Evolutionary conservation across 2,888 invertebrate genomes (phyloP).

Genomic region (Panorpa germanica): DNA sequence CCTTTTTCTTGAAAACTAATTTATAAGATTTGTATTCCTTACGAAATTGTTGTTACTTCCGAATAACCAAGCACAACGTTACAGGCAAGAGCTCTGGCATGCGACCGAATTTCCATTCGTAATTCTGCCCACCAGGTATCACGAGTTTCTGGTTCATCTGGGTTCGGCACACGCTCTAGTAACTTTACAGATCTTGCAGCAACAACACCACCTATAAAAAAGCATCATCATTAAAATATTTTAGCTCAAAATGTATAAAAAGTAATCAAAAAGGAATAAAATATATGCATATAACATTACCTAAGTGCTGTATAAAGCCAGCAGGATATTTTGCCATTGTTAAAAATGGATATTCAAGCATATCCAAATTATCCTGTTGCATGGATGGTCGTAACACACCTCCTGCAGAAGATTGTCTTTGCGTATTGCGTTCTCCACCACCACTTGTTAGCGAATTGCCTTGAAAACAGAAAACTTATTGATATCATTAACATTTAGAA

Average conservation of each 20-base stretch:
- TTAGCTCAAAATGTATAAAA: neutral
- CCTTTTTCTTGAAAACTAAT: neutral
- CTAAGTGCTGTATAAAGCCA: slow-evolving; percentile 76
- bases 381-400: slow-evolving; percentile 41
- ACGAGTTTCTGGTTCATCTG: slow-evolving; percentile 78
- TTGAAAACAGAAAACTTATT: slow-evolving; percentile 20
- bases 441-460: slow-evolving; percentile 58
- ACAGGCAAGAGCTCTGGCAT: slow-evolving; percentile 79
- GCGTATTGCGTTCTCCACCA: slow-evolving; percentile 37
- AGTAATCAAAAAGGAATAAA: neutral
- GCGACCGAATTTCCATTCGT: slow-evolving; percentile 85
- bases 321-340: slow-evolving; percentile 81
- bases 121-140: slow-evolving; percentile 97
- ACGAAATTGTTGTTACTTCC: slow-evolving; percentile 90
- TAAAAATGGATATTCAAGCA: slow-evolving; percentile 90
- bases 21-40: slow-evolving; percentile 16
- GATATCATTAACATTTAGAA: slow-evolving; percentile 8
- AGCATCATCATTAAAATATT: slow-evolving; percentile 1
- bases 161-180: slow-evolving; percentile 59
- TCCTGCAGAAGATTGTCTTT: slow-evolving; percentile 34
- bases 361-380: slow-evolving; percentile 64
- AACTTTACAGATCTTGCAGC: slow-evolving; percentile 71
- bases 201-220: slow-evolving; percentile 51
- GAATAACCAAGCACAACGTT: slow-evolving; percentile 87
- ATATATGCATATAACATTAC: slow-evolving; percentile 25